phyloP scores from a whole-genome alignment of 2,113 vertebrate genomes.

The Tenebrosternarchus preto region DNA sequence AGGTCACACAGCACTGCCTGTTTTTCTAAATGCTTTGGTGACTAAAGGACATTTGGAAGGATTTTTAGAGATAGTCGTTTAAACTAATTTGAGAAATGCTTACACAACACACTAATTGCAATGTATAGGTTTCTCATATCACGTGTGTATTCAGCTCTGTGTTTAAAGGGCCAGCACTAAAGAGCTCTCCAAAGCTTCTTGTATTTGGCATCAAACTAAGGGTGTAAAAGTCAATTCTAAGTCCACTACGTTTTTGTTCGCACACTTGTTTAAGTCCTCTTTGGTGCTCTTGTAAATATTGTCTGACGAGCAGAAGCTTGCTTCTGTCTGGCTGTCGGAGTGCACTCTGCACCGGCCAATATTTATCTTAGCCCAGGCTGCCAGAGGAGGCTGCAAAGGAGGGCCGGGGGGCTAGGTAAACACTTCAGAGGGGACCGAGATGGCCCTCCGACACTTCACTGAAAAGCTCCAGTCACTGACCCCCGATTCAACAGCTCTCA shows the following conservation, averaged over 20 bases:
- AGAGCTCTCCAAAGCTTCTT: constrained; percentile 31
- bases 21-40: neutral
- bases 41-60: neutral
- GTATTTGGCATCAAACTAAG: constrained; percentile 34
- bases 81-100: neutral
- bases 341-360: constrained; percentile 73
- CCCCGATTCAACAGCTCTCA: constrained; percentile 84
- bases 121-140: neutral
- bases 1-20: neutral
- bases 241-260: constrained; percentile 53
- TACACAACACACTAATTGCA: neutral
- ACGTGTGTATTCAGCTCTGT: neutral
- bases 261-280: constrained; percentile 55
- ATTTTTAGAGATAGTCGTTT: neutral
- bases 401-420: constrained; percentile 77
- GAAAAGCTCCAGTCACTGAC: constrained; percentile 79
- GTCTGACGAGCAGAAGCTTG: constrained; percentile 63
- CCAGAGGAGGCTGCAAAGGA: constrained; percentile 70
- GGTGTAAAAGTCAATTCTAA: constrained; percentile 45
- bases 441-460: constrained; percentile 80
- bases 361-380: constrained; percentile 76
- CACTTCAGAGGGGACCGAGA: constrained; percentile 80
- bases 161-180: neutral
- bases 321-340: constrained; percentile 69
- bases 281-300: constrained; percentile 62